phyloP scores from a whole-genome alignment of 2,797 vertebrate genomes.

The Poeciliopsis gracilis region DNA sequence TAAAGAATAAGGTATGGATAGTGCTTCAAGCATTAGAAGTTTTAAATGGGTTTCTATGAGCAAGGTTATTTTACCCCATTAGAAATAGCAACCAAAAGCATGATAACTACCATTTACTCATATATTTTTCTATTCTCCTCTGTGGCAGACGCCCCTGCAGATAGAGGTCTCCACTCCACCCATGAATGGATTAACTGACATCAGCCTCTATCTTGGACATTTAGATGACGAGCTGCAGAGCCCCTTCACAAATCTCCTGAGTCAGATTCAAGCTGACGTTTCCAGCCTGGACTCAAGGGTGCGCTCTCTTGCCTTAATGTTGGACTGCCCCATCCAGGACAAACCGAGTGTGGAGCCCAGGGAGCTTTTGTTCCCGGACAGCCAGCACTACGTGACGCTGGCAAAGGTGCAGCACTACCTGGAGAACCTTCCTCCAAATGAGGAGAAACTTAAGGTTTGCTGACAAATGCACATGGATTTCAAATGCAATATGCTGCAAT shows the following conservation, averaged over 20 bases:
- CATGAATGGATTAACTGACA: slow-evolving; percentile 56
- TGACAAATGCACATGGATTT: slow-evolving; percentile 37
- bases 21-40: too few species aligned
- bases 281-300: slow-evolving; percentile 58
- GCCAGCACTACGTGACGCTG: slow-evolving; percentile 42
- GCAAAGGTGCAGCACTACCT: slow-evolving; percentile 64
- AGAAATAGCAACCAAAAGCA: background rate
- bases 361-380: slow-evolving; percentile 40
- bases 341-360: background rate
- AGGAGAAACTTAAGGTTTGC: slow-evolving; percentile 68
- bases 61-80: background rate
- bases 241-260: slow-evolving; percentile 25
- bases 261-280: slow-evolving; percentile 67
- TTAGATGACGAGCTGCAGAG: slow-evolving; percentile 49
- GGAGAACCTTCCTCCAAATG: slow-evolving; percentile 56
- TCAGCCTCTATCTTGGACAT: slow-evolving; percentile 53
- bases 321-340: slow-evolving; percentile 44
- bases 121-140: background rate
- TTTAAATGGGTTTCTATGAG: background rate
- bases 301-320: slow-evolving; percentile 29
- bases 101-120: background rate
- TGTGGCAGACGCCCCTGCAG: slow-evolving; percentile 37
- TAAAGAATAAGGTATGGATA: slow-evolving; percentile 19
- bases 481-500: background rate
- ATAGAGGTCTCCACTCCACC: slow-evolving; percentile 38